Evolutionary conservation across 2,888 invertebrate genomes (phyloP).

Genomic region (Diarsia mendica): DNA sequence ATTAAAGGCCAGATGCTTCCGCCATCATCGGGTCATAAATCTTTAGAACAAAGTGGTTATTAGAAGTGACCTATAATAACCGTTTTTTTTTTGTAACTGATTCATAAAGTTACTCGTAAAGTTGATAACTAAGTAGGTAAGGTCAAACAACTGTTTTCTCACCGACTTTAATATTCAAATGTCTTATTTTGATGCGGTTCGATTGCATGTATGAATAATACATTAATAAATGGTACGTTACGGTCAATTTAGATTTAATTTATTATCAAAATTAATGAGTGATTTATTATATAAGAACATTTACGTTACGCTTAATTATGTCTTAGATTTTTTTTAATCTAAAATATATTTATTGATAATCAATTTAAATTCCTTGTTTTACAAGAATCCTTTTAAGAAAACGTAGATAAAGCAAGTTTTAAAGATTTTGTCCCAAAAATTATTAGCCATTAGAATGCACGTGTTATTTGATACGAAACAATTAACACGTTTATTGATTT

Average conservation of each 20-base stretch:
- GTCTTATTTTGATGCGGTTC: constrained; percentile 60
- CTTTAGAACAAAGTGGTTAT: constrained; percentile 28
- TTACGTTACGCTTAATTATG: constrained; percentile 15
- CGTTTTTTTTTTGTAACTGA: constrained; percentile 38
- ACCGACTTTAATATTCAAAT: constrained; percentile 56
- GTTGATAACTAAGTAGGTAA: constrained; percentile 49
- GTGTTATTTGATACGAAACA: constrained; percentile 48
- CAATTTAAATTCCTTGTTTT: constrained; percentile 7
- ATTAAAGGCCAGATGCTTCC: constrained; percentile 36
- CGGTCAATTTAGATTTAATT: constrained; percentile 32
- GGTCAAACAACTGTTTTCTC: constrained; percentile 63
- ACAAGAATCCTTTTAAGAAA: neutral
- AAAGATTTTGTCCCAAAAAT: neutral
- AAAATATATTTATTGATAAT: neutral
- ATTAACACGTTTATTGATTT: constrained; percentile 39
- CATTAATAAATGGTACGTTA: constrained; percentile 39
- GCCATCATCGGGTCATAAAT: constrained; percentile 43
- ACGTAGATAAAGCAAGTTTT: constrained; percentile 15
- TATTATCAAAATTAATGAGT: constrained; percentile 18
- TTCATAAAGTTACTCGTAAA: constrained; percentile 18
- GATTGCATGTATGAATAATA: constrained; percentile 63
- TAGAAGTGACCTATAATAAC: constrained; percentile 22
- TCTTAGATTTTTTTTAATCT: constrained; percentile 9
- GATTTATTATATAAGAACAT: constrained; percentile 33
- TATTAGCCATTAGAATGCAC: constrained; percentile 10